These are phyloP conservation scores for Scaptomyza hsui DNA, from an alignment of 1,140 invertebrate genomes.

Conservation along the genomic window DNA sequence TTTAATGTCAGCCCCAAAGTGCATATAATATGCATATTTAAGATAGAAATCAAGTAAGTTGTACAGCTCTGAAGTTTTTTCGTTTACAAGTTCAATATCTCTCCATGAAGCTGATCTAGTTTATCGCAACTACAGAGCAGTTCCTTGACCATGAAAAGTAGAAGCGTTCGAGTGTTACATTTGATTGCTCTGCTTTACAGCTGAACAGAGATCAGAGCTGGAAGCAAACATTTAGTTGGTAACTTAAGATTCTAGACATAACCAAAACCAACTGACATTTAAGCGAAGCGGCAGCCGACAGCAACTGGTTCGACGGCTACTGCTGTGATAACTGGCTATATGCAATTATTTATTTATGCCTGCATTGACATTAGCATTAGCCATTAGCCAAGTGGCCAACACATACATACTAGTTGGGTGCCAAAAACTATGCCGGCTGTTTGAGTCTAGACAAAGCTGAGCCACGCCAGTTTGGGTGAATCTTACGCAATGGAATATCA, in stretches of 20 bases:
- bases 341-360: constrained; percentile 82
- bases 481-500: constrained; percentile 46
- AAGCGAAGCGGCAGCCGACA: constrained; percentile 20
- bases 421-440: constrained; percentile 47
- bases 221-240: constrained; percentile 5
- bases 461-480: constrained; percentile 38
- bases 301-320: constrained; percentile 61
- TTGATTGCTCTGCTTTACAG: constrained; percentile 7
- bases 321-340: constrained; percentile 40
- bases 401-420: constrained; percentile 13
- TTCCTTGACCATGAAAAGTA: constrained; percentile 73
- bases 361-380: constrained; percentile 81
- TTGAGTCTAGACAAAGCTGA: constrained; percentile 27
- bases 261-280: constrained; percentile 77
- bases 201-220: not conserved
- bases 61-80: not conserved
- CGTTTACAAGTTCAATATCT: constrained; percentile 45
- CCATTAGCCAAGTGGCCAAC: constrained; percentile 28
- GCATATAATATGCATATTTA: constrained; percentile 10
- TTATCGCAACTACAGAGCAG: constrained; percentile 22
- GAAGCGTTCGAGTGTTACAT: not conserved
- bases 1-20: constrained; percentile 23
- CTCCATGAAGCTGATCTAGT: constrained; percentile 38
- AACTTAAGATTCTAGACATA: constrained; percentile 58
- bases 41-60: not conserved